Conservation (phyloP, 2,888 invertebrate species). For the Furcula furcula region DNA sequence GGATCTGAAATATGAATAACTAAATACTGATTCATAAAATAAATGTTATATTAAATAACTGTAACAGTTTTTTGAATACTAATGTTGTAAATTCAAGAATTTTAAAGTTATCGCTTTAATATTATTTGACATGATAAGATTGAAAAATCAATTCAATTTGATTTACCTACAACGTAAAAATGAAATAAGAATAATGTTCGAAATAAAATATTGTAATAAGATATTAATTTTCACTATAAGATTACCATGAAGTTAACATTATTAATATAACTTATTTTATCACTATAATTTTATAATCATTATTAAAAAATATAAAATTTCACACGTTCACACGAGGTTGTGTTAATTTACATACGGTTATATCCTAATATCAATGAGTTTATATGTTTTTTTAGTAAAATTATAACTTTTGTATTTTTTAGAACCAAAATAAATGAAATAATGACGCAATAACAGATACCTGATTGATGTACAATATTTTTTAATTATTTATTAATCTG, state of each 20-base stretch:
- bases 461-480: constrained; percentile 66
- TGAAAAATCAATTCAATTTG: constrained; percentile 18
- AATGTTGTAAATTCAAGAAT: constrained; percentile 25
- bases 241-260: constrained; percentile 23
- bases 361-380: constrained; percentile 10
- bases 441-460: constrained; percentile 56
- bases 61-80: constrained; percentile 11
- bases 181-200: constrained; percentile 28
- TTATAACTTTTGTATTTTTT: constrained; percentile 20
- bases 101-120: constrained; percentile 15
- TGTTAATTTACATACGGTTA: constrained; percentile 38
- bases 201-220: constrained; percentile 21
- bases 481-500: constrained; percentile 35
- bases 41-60: constrained; percentile 7
- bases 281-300: constrained; percentile 16
- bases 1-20: background rate
- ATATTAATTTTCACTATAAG: constrained; percentile 25
- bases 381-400: constrained; percentile 6
- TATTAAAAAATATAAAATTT: constrained; percentile 14
- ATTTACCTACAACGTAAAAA: constrained; percentile 25
- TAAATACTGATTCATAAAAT: constrained; percentile 15
- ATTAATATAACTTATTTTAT: constrained; percentile 24
- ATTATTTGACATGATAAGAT: constrained; percentile 19
- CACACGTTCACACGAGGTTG: constrained; percentile 74
- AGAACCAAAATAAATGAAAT: constrained; percentile 43